Percentiles rank a stretch among this genome's conserved stretches.
phyloP scores from a whole-genome alignment of 2,113 vertebrate genomes.

The Trematomus loennbergii region DNA sequence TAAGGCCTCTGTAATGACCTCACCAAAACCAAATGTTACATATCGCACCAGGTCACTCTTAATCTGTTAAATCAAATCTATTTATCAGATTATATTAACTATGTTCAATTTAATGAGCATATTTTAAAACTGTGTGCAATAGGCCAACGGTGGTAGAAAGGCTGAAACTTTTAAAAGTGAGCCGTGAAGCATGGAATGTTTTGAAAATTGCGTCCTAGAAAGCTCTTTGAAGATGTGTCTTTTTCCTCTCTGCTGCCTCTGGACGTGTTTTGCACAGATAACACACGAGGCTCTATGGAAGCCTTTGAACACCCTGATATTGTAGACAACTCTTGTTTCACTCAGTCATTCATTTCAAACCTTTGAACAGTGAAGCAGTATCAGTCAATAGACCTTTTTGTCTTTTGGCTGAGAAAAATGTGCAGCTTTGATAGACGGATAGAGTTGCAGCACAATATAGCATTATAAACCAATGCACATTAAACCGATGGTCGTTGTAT shows the following conservation, averaged over 20 bases:
- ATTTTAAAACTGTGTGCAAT: neutral
- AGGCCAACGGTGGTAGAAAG: neutral
- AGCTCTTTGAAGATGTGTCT: constrained; percentile 46
- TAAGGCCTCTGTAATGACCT: constrained; percentile 2
- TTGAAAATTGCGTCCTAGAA: constrained; percentile 25
- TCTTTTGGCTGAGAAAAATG: constrained; percentile 15
- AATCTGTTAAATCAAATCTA: neutral
- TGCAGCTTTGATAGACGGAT: neutral
- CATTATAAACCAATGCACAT: neutral
- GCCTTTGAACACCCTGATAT: constrained; percentile 55
- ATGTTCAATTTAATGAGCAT: neutral
- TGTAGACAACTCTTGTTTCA: constrained; percentile 32
- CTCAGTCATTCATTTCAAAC: constrained; percentile 40
- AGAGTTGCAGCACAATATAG: constrained; percentile 1
- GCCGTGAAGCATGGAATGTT: constrained; percentile 21
- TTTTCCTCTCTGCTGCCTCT: constrained; percentile 5
- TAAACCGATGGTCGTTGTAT: constrained; percentile 13
- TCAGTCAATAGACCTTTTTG: constrained; percentile 28
- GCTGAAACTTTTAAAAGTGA: constrained; percentile 18
- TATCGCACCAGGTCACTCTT: neutral
- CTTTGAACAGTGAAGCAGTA: constrained; percentile 14
- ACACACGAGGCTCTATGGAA: constrained; percentile 24
- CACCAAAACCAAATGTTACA: constrained; percentile 1
- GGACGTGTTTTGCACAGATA: constrained; percentile 37
- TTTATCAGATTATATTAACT: neutral